A percentile compares a stretch with the other conserved stretches of the same genome.
Conservation (phyloP, 37 sponge, comb jelly and placozoan genomes). For the Spongilla lacustris region DNA sequence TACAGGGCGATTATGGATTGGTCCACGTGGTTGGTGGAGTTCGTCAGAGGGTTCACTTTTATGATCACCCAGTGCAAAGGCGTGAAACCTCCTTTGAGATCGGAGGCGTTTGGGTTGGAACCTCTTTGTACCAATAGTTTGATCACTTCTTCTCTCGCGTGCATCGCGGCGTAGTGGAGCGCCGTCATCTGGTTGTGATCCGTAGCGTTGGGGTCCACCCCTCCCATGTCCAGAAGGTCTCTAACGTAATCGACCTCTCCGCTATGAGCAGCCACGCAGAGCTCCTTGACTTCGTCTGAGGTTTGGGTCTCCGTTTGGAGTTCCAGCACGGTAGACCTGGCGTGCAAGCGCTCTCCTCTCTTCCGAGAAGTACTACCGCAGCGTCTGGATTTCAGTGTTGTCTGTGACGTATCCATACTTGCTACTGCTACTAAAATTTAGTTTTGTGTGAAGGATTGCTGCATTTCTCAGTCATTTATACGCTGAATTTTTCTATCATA, state of each 20-base stretch:
- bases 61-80: constrained; percentile 73
- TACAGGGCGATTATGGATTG: constrained; percentile 38
- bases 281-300: constrained; percentile 22
- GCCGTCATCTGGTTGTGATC: constrained; percentile 62
- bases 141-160: constrained; percentile 57
- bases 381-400: neutral
- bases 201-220: constrained; percentile 45
- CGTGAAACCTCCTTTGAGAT: constrained; percentile 69
- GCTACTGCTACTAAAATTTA: neutral
- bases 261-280: constrained; percentile 44
- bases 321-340: neutral
- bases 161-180: constrained; percentile 75
- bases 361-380: neutral
- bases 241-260: constrained; percentile 51
- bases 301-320: constrained; percentile 20
- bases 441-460: neutral
- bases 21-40: constrained; percentile 42
- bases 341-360: neutral
- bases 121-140: constrained; percentile 46
- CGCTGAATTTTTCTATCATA: too few species aligned
- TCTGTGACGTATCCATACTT: neutral
- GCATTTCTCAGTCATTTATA: neutral
- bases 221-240: constrained; percentile 17
- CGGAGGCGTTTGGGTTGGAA: constrained; percentile 40
- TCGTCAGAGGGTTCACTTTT: constrained; percentile 32